Evolutionary conservation across 2,888 invertebrate genomes (phyloP), one percentile per base, ranked within the genome.

Genomic region (Leuctra nigra): DNA sequence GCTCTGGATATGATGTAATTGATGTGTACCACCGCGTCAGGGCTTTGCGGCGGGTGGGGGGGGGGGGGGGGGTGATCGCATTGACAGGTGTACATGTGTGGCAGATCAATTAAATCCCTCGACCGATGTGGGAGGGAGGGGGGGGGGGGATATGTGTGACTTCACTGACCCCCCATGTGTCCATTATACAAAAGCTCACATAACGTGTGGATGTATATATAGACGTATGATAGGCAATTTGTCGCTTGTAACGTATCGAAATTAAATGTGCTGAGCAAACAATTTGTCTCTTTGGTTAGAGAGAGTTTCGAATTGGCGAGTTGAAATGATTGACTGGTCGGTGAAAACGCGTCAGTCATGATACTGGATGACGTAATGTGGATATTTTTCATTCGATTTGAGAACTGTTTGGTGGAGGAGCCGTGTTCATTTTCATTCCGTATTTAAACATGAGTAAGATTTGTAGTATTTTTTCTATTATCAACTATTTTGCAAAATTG

Each of bases 1-100:
- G n/a, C n/a, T n/a, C n/a, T n/a, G n/a, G 41, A 41, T 18, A 41
- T 41, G 41, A 18, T 41, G 41, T 41, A 41, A 41, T 41, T 41
- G 41, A 18, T 41, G 41, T 41, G 41, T 41, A 18, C n/a, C 11
- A 41, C 41, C 41, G 3, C 16, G 4, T 11, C 20, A 4, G 16
- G 20, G 14, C 16, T n/a, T n/a, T 41, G 41, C 20, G 41, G 41
- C 20, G 11, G 16, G 18, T 41, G 20, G 11, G 4, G 2, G 20
- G 18, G 29, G 29, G 6, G 29, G 6, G 29, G 7, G 6, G 36
- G 13, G 36, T 36, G 36, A 36, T 36, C 36, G 4, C 20, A 41
- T 41, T 41, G 41, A 41, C 41, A 41, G 41, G 41, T 41, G 38
- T 38, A n/a, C 4, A 20, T 41, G 41, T 41, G 41, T 18, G 41